A percentile compares a stretch with the other conserved stretches of the same genome.
These are phyloP conservation scores for Mormoops blainvillei DNA, from an alignment of 2,113 vertebrate species.

Conservation along the genomic window DNA sequence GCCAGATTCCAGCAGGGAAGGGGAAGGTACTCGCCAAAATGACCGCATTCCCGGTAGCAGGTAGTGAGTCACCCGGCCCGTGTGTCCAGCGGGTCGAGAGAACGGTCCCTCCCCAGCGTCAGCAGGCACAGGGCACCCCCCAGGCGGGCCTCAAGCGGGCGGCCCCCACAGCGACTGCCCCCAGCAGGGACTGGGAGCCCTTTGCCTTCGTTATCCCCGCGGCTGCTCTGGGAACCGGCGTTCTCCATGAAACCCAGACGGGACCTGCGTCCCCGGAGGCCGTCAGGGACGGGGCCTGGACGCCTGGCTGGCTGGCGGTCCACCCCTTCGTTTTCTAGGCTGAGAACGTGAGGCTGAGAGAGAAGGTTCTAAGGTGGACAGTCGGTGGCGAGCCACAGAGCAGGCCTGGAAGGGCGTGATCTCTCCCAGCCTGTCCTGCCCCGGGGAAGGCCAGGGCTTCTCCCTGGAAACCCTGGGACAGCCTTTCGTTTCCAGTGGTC, in stretches of 20 bases:
- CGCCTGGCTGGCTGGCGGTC: background rate
- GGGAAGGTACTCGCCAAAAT: conserved; percentile 44
- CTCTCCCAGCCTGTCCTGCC: background rate
- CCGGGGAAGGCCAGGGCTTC: background rate
- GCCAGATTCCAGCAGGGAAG: conserved; percentile 45
- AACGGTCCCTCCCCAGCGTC: background rate
- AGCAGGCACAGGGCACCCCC: fast-evolving
- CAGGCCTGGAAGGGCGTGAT: background rate
- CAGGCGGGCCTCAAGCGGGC: background rate
- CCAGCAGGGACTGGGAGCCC: background rate
- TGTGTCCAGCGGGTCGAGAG: conserved; percentile 8
- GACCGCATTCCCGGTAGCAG: conserved; percentile 7
- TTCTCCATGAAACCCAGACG: background rate
- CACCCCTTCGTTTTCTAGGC: background rate
- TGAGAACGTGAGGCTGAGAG: background rate
- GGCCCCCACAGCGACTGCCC: background rate
- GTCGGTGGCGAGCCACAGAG: background rate
- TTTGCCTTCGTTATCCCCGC: background rate
- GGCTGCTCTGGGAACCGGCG: background rate
- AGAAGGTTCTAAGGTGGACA: background rate
- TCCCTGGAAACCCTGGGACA: background rate
- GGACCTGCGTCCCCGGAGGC: background rate
- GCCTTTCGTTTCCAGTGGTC: background rate
- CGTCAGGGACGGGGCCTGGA: background rate
- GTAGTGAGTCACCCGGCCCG: conserved; percentile 20